phyloP scores from a whole-genome alignment of 1,140 invertebrate species.

The Bombus sylvicola region DNA sequence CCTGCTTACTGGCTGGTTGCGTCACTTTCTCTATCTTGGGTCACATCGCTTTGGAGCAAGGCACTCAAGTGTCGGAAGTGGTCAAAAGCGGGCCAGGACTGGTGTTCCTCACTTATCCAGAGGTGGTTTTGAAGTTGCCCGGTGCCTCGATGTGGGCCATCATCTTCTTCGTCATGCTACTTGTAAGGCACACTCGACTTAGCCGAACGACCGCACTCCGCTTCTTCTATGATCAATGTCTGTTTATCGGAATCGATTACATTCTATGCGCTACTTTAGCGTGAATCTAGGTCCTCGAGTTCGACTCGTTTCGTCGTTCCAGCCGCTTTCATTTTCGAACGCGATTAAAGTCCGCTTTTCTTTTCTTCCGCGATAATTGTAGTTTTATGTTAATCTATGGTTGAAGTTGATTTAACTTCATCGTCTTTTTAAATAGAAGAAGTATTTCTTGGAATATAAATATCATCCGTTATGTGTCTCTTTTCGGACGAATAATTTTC shows the following conservation, averaged over 20 bases:
- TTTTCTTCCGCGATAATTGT: neutral
- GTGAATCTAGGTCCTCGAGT: neutral
- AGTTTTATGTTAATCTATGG: fast-evolving
- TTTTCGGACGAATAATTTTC: neutral
- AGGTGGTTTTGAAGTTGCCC: slow-evolving; percentile 86
- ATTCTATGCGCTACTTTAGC: neutral
- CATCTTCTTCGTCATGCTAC: slow-evolving; percentile 87
- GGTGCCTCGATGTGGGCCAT: slow-evolving; percentile 86
- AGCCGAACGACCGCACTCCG: neutral
- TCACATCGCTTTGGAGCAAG: slow-evolving; percentile 84
- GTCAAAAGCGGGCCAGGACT: slow-evolving; percentile 87
- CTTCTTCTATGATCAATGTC: slow-evolving; percentile 16
- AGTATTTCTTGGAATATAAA: neutral
- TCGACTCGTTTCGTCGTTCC: neutral
- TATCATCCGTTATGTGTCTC: neutral
- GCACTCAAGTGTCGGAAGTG: slow-evolving; percentile 83
- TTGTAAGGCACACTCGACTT: slow-evolving; percentile 81
- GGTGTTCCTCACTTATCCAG: slow-evolving; percentile 88
- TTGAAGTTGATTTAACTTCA: too few species aligned
- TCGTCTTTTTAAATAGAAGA: too few species aligned
- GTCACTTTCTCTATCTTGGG: slow-evolving; percentile 87
- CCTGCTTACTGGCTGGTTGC: slow-evolving; percentile 85
- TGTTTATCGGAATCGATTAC: too few species aligned
- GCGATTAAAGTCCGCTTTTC: too few species aligned
- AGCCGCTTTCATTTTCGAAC: too few species aligned